These are phyloP conservation scores for Drosophila teissieri DNA, from an alignment of 1,140 invertebrate genomes.

Conservation along the genomic window DNA sequence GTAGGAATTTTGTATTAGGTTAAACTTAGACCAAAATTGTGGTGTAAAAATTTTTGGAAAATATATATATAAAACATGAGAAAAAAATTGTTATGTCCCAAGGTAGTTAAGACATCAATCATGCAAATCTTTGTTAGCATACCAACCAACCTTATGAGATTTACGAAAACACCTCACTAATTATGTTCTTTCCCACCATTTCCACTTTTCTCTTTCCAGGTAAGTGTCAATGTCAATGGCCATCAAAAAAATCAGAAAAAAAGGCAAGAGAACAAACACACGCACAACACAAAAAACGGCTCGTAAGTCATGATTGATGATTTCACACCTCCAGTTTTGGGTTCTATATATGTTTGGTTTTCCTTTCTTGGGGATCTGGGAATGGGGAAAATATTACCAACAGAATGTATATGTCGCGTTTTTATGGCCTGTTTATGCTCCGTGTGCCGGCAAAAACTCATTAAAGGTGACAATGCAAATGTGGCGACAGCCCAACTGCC, in stretches of 20 bases:
- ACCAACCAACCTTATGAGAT: neutral
- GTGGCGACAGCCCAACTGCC: conserved; percentile 30
- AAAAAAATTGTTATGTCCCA: neutral
- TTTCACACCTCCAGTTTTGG: conserved; percentile 46
- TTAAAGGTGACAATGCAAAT: conserved; percentile 80
- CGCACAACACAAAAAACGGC: conserved; percentile 44
- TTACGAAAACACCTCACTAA: conserved; percentile 13
- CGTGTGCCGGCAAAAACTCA: conserved; percentile 58
- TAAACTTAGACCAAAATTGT: no score
- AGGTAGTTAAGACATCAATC: conserved; percentile 3
- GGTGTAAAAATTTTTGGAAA: no score
- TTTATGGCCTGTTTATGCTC: conserved; percentile 77
- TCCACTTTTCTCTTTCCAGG: conserved; percentile 51
- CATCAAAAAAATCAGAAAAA: conserved; percentile 8
- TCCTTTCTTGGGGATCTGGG: neutral
- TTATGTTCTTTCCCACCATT: conserved; percentile 36
- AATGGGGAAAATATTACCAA: conserved; percentile 13
- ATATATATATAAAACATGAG: no score
- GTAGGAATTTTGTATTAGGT: neutral
- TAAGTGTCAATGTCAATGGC: conserved; percentile 67
- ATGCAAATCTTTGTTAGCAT: neutral
- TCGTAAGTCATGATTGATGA: conserved; percentile 55
- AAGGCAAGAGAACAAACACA: conserved; percentile 18
- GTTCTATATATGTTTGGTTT: neutral
- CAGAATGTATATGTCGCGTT: conserved; percentile 38